Evolutionary conservation across 2,113 vertebrate genomes (phyloP).

Genomic region (Patagioenas fasciata): DNA sequence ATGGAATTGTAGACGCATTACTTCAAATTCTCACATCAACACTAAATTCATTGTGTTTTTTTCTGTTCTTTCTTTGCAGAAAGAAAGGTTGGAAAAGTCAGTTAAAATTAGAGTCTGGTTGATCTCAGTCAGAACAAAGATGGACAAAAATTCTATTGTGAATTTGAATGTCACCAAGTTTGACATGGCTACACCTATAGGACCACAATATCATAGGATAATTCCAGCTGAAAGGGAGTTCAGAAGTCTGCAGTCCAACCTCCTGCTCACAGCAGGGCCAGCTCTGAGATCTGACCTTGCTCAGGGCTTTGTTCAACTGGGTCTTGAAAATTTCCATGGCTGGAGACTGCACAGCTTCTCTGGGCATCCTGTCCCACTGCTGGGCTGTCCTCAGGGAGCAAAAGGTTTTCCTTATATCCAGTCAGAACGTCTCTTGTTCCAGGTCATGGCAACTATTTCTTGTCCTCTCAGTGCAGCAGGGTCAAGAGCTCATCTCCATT

Average conservation of each 20-base stretch:
- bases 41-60: not conserved
- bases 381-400: not conserved
- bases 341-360: not conserved
- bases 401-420: not conserved
- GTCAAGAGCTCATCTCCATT: not conserved
- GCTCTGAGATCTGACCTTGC: not conserved
- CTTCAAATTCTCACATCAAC: not conserved
- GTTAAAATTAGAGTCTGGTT: not conserved
- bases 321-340: not conserved
- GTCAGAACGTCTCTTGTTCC: not conserved
- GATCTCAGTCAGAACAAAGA: not conserved
- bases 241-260: not conserved
- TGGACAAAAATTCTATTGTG: not conserved
- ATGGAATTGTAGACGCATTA: not conserved
- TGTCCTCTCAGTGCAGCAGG: not conserved
- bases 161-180: not conserved
- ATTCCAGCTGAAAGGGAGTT: not conserved
- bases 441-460: not conserved
- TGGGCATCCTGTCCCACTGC: not conserved
- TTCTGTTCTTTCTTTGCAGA: not conserved
- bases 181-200: not conserved
- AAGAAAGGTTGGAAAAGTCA: not conserved
- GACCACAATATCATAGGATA: not conserved
- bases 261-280: not conserved
- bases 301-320: not conserved